Evolutionary conservation across 2,888 invertebrate genomes (phyloP), one percentile per base, ranked within the genome.

Genomic region (Thumatha senex): DNA sequence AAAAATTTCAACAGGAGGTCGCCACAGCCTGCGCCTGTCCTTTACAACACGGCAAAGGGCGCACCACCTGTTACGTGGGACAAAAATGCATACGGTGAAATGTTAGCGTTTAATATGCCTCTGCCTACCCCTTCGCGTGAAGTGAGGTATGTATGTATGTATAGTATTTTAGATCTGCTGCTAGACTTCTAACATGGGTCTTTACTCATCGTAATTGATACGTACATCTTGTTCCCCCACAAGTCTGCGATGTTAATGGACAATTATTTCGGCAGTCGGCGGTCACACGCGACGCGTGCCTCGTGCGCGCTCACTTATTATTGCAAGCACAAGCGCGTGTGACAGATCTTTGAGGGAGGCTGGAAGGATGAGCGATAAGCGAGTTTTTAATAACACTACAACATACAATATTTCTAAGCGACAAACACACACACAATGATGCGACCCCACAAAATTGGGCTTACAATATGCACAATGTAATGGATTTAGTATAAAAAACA

Each of bases 241-340:
- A 65, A 65, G 58, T 62, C 66, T 67, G 74, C 69, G 72, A 78
- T 80, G 78, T 76, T 89, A 86, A 89, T 90, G 89, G 87, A 88
- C 88, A 88, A 90, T 90, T 89, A 90, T 90, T 89, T 89, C 84
- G 88, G 84, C 88, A 81, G 86, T 76, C 80, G 85, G 63, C 84
- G 87, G 83, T 86, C 89, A 82, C 89, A 88, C 89, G 88, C 89
- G 88, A 61, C 67, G 67, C 65, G 66, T 86, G 86, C 84, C 86
- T 76, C 85, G 86, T 83, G 86, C 86, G 82, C 79, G 80, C 78
- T 65, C 71, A 73, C 71, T 67, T 74, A 73, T 77, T 77, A 76
- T 78, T 83, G 78, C 76, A 75, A 71, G 66, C 71, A 70, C 76
- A 72, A 70, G 78, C 80, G 67, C 78, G 79, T 80, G 36, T 42